These are phyloP conservation scores for Orchestes rusci DNA, from an alignment of 2,888 invertebrate genomes.

Conservation along the genomic window DNA sequence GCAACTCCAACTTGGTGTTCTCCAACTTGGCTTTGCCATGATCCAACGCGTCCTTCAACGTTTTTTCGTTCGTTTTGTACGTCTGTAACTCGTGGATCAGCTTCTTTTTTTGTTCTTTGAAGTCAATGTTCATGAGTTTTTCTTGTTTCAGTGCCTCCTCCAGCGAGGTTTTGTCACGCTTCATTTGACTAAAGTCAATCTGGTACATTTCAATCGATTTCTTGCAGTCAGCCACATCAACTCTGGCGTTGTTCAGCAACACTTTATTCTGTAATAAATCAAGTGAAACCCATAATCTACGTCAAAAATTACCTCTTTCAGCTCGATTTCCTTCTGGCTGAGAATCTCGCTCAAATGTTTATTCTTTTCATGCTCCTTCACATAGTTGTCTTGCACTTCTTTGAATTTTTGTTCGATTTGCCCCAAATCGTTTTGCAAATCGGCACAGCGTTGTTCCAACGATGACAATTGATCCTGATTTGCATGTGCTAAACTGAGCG, in stretches of 20 bases:
- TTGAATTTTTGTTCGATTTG: slow-evolving; percentile 27
- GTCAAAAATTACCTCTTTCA: slow-evolving; percentile 50
- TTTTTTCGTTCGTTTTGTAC: slow-evolving; percentile 41
- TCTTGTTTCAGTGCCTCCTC: slow-evolving; percentile 32
- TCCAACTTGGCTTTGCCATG: slow-evolving; percentile 51
- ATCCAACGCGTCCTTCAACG: slow-evolving; percentile 41
- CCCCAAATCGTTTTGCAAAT: slow-evolving; percentile 44
- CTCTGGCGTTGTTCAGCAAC: slow-evolving; percentile 34
- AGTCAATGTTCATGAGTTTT: slow-evolving; percentile 23
- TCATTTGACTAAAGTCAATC: slow-evolving; percentile 38
- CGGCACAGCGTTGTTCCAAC: slow-evolving; percentile 48
- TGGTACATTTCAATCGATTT: slow-evolving; percentile 48
- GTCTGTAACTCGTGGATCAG: slow-evolving; percentile 37
- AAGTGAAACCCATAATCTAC: slow-evolving; percentile 1
- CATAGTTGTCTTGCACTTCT: slow-evolving; percentile 28
- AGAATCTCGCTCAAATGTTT: slow-evolving; percentile 54
- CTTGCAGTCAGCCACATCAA: slow-evolving; percentile 42
- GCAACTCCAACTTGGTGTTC: slow-evolving; percentile 59
- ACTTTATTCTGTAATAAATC: slow-evolving; percentile 35
- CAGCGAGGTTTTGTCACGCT: slow-evolving; percentile 33
- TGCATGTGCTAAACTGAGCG: slow-evolving; percentile 59
- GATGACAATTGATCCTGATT: slow-evolving; percentile 59
- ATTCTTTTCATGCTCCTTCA: slow-evolving; percentile 40
- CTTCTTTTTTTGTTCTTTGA: slow-evolving; percentile 38
- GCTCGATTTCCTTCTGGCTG: slow-evolving; percentile 51